Evolutionary conservation across 2,888 invertebrate genomes (phyloP), one percentile per base, ranked within the genome.

Genomic region (Drosophila diplacantha): DNA sequence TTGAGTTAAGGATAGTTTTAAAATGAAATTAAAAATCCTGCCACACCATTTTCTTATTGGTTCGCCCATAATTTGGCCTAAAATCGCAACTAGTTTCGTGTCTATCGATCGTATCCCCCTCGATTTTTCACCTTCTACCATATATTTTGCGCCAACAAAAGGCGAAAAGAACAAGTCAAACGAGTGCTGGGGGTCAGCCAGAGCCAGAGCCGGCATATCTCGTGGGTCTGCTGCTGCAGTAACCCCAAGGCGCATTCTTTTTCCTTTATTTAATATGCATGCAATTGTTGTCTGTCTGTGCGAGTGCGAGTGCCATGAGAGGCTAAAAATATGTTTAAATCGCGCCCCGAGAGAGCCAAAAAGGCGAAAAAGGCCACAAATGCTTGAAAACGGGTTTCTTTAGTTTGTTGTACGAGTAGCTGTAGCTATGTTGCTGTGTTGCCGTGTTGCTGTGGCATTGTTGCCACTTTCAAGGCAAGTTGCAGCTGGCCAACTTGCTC

Each of bases 271-370:
- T 83, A 81, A 79, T 79, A 78, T 79, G 82, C 78, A 81, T 79
- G 78, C 78, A 83, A 83, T 79, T 79, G 66, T 66, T 59, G 66
- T 50, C 63, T 61, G 29, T 50, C 41, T 50, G 61, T 49, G 41
- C 38, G 32, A 52, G 31, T 55, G 38, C 26, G 37, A 35, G 52
- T 57, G 81, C 26, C 16, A 43, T 73, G 63, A 71, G 69, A 71
- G 83, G 81, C 78, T 79, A 79, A 83, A 79, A 79, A 79, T 83
- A 79, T 79, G 84, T 83, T 83, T 75, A 81, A 77, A 81, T 83
- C 77, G 77, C 77, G 83, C 77, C 77, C 78, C 44, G 44, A 46
- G 44, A 83, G 69, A 77, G 77, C 69, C 81, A 65, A 49, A 66
- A 53, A 52, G 44, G 46, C 56, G 61, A 43, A 43, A 57, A 24